Evolutionary conservation across 2,888 invertebrate genomes (phyloP), one percentile per base, ranked within the genome.

Genomic region (Archaeoteleia sp.): DNA sequence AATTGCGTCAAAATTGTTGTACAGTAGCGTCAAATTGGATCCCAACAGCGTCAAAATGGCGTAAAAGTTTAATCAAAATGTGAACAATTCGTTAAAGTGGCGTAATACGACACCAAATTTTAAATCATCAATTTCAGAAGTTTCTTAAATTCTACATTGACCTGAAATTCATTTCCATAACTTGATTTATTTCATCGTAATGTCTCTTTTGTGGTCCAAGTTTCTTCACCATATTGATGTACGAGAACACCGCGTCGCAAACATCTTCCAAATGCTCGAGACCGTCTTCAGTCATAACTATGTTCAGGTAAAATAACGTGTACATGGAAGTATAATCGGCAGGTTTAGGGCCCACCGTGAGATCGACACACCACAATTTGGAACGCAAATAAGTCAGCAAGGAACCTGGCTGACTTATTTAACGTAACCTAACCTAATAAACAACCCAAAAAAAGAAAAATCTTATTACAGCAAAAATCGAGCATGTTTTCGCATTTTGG

Each of bases 351-450:
- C 93, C 94, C 1, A 91, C 90, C 70, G 89, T 89, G 39, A 94
- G 88, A 4, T 90, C 90, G 3, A 94, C 83, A 1, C 92, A 93
- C 94, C 94, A 95, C 20, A 93, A 89, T 80, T 91, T 92, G 77
- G 91, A 90, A 57, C 92, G 89, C 13, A 95, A 86, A 79, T 91
- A 93, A 0, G 93, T 91, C 1, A 93, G 88, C n/a, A 95, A 86
- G 72, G 94, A 0, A 96, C 96, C 84, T 97, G 95, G 82, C n/a
- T 96, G 93, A 0, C 94, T 95, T 2, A 96, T 85, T n/a, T 83
- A 72, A 77, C 78, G 0, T n/a, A n/a, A n/a, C n/a, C n/a, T n/a
- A n/a, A n/a, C n/a, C n/a, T n/a, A n/a, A n/a, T n/a, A n/a, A n/a
- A n/a, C n/a, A n/a, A n/a, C n/a, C n/a, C n/a, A n/a, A n/a, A n/a